phyloP scores from a whole-genome alignment of 2,888 invertebrate genomes.

The Zhuqinia jingwanae region DNA sequence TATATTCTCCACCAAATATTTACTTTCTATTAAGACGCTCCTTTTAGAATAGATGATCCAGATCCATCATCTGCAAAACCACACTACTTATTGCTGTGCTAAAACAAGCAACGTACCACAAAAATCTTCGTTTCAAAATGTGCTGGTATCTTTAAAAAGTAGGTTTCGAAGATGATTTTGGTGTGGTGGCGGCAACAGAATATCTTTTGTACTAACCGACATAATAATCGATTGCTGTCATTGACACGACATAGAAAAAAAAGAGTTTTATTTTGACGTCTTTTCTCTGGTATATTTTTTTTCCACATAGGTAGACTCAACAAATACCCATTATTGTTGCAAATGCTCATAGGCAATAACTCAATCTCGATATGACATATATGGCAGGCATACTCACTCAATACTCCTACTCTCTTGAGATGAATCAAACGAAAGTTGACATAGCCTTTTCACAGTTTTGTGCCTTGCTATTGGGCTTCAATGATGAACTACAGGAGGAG shows the following conservation, averaged over 20 bases:
- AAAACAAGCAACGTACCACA: too few species aligned
- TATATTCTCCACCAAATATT: too few species aligned
- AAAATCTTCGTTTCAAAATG: too few species aligned
- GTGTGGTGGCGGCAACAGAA: neutral
- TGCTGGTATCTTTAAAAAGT: neutral
- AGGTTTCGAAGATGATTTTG: neutral
- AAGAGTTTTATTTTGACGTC: neutral
- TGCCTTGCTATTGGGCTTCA: too few species aligned
- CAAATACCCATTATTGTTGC: too few species aligned
- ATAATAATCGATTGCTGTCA: slow-evolving; percentile 20
- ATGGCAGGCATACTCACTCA: slow-evolving; percentile 8
- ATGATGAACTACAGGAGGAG: too few species aligned
- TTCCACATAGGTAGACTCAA: neutral
- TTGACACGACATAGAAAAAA: slow-evolving; percentile 2
- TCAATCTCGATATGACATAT: slow-evolving; percentile 6
- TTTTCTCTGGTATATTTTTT: neutral
- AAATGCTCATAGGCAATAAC: neutral
- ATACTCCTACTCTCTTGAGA: slow-evolving; percentile 25
- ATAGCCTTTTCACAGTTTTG: too few species aligned
- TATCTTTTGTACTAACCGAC: neutral
- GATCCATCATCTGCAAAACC: too few species aligned
- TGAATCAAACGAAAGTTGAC: slow-evolving; percentile 33
- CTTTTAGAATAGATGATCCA: too few species aligned
- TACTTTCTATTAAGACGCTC: too few species aligned
- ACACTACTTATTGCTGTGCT: too few species aligned